Conservation (phyloP, 1,140 invertebrate species). For the Calephelis virginiensis region DNA sequence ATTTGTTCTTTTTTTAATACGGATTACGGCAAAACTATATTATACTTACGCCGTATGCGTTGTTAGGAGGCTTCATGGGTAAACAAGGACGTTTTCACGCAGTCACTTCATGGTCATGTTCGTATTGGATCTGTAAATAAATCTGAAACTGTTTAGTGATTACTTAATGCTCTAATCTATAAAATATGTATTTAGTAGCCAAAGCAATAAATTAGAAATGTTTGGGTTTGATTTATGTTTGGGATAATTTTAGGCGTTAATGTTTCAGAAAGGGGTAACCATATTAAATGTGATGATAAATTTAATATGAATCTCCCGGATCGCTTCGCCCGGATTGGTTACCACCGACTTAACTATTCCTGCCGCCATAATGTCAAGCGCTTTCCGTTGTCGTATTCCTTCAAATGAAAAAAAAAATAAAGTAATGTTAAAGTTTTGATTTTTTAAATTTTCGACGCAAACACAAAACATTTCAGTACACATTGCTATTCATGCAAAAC, state of each 20-base stretch:
- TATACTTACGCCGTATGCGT: background rate
- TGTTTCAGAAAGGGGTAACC: too few relatives aligned
- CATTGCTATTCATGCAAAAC: background rate
- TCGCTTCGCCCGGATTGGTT: too few relatives aligned
- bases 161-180: background rate
- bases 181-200: background rate
- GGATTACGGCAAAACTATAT: background rate
- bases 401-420: too few relatives aligned
- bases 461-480: background rate
- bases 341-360: too few relatives aligned
- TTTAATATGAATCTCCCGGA: too few relatives aligned
- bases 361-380: too few relatives aligned
- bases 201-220: background rate
- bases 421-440: too few relatives aligned
- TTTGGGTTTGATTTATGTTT: too few relatives aligned
- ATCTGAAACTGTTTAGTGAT: slow-evolving; percentile 27
- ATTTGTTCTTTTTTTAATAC: background rate
- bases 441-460: too few relatives aligned
- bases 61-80: slow-evolving; percentile 52
- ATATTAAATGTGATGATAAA: too few relatives aligned
- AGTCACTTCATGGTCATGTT: slow-evolving; percentile 60
- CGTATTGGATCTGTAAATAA: slow-evolving; percentile 44
- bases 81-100: slow-evolving; percentile 32
- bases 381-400: too few relatives aligned
- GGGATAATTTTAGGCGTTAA: too few relatives aligned